These are phyloP conservation scores for Grammomys surdaster DNA, from an alignment of 2,113 vertebrate genomes.

Conservation along the genomic window DNA sequence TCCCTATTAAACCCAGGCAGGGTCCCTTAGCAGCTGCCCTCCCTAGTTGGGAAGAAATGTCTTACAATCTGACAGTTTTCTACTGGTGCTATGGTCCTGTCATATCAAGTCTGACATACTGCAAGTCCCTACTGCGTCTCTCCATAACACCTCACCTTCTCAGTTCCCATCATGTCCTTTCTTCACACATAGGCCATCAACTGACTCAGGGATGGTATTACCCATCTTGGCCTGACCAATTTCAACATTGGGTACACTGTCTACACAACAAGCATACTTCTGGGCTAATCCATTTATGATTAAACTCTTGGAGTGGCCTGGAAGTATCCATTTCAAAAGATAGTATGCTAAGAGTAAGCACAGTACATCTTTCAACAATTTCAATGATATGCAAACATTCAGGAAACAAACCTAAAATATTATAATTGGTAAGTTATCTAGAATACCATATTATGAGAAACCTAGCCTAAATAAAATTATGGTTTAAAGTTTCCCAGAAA, in stretches of 20 bases:
- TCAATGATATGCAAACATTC: neutral
- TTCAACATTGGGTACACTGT: neutral
- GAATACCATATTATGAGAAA: conserved; percentile 26
- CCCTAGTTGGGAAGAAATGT: neutral
- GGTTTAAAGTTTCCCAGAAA: neutral
- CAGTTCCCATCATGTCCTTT: neutral
- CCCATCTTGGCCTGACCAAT: neutral
- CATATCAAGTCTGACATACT: neutral
- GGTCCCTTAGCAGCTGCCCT: neutral
- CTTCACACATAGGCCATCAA: neutral
- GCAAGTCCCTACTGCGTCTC: neutral
- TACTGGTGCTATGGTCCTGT: neutral
- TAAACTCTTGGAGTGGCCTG: neutral
- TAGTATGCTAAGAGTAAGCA: neutral
- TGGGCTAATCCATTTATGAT: neutral
- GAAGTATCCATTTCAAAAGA: neutral
- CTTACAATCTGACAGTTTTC: neutral
- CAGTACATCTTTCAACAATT: neutral
- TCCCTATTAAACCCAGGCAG: conserved; percentile 7
- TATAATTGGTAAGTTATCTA: neutral
- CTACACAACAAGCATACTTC: neutral
- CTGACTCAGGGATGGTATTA: neutral
- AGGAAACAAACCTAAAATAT: neutral
- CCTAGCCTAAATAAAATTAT: neutral
- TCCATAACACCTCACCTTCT: neutral